These are phyloP conservation scores for Chelonus insularis DNA, from an alignment of 1,140 invertebrate species.

Conservation along the genomic window DNA sequence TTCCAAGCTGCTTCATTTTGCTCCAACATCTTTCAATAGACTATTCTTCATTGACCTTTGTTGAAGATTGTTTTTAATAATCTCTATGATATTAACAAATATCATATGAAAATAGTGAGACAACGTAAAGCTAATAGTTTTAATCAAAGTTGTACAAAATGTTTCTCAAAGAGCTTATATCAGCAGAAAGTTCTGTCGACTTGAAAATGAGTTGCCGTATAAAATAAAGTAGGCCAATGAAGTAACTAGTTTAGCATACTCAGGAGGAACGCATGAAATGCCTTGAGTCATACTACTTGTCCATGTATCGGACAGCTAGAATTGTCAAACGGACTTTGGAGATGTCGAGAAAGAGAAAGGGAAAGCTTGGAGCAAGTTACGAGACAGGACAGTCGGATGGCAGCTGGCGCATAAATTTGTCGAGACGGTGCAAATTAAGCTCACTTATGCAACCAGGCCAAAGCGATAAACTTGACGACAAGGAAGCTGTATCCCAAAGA, in stretches of 20 bases:
- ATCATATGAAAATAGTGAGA: too few relatives aligned
- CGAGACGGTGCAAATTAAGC: constrained; percentile 39
- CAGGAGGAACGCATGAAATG: not conserved
- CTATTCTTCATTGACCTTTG: too few relatives aligned
- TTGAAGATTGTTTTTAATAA: too few relatives aligned
- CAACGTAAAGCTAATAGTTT: too few relatives aligned
- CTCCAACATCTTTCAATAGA: too few relatives aligned
- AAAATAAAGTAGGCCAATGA: constrained; percentile 2
- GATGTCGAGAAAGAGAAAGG: not conserved
- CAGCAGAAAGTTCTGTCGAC: too few relatives aligned
- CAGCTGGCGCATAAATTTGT: constrained; percentile 39
- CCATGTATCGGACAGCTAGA: constrained; percentile 4
- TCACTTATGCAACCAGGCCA: constrained; percentile 46
- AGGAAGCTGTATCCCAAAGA: constrained; percentile 9
- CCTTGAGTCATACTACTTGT: not conserved
- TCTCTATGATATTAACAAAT: too few relatives aligned
- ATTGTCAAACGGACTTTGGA: not conserved
- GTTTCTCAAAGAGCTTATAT: too few relatives aligned
- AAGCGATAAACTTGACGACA: constrained; percentile 43
- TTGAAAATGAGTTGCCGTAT: too few relatives aligned
- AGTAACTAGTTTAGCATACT: constrained; percentile 10
- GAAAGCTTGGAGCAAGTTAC: constrained; percentile 3
- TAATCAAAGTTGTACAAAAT: too few relatives aligned
- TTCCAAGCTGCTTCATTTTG: too few relatives aligned
- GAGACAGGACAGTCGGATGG: constrained; percentile 31